Evolutionary conservation across 2,113 vertebrate species (phyloP).

Genomic region (Colinus virginianus): DNA sequence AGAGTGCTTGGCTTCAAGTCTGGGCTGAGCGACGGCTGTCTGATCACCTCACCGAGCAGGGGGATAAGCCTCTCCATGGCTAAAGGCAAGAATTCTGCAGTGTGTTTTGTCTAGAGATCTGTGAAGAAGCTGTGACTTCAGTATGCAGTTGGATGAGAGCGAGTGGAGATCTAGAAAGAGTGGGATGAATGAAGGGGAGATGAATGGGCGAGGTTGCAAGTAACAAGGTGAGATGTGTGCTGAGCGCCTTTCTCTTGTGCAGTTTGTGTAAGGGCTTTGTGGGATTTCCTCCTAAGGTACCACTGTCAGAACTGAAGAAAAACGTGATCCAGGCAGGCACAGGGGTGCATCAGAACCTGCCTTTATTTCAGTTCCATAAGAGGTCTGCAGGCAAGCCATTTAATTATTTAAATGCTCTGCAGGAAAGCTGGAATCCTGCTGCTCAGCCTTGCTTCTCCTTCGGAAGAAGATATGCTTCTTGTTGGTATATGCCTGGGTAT

Average conservation of each 20-base stretch:
- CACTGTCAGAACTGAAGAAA: background rate
- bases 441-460: background rate
- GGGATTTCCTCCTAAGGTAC: background rate
- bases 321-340: background rate
- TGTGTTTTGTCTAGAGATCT: background rate
- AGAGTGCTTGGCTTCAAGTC: background rate
- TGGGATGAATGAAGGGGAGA: background rate
- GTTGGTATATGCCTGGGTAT: background rate
- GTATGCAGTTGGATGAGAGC: background rate
- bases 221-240: background rate
- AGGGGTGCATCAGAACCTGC: background rate
- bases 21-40: background rate
- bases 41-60: background rate
- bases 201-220: background rate
- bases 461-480: background rate
- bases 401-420: background rate
- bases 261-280: background rate
- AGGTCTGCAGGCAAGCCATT: background rate
- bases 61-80: background rate
- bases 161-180: background rate
- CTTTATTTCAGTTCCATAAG: background rate
- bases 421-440: background rate
- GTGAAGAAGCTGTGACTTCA: background rate
- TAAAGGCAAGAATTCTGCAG: background rate
- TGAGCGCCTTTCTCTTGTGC: background rate